Evolutionary conservation across 2,888 invertebrate genomes (phyloP).

Genomic region (Heteropelma amictum): DNA sequence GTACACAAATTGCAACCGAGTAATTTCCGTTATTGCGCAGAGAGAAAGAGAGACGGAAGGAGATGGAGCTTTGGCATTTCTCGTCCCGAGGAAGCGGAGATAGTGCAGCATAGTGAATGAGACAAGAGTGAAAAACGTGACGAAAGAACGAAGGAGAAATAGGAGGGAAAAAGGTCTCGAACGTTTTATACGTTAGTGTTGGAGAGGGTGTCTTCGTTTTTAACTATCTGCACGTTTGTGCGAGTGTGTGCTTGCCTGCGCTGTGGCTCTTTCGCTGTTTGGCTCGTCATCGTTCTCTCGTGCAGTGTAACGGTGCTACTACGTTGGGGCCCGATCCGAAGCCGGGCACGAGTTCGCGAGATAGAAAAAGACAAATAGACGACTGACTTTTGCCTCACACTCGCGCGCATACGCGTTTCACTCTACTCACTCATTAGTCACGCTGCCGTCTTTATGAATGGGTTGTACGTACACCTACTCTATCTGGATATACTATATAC

Average conservation of each 20-base stretch:
- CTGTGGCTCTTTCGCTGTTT: conserved; percentile 56
- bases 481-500: too few relatives aligned
- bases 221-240: not conserved
- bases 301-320: conserved; percentile 53
- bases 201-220: not conserved
- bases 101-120: conserved; percentile 46
- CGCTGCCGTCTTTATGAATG: conserved; percentile 74
- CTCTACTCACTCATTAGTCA: conserved; percentile 72
- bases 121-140: conserved; percentile 32
- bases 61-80: not conserved
- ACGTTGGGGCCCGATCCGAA: conserved; percentile 23
- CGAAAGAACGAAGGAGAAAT: conserved; percentile 46
- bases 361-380: conserved; percentile 18
- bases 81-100: conserved; percentile 8
- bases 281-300: conserved; percentile 63
- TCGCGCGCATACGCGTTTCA: conserved; percentile 60
- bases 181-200: conserved; percentile 19
- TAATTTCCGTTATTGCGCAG: conserved; percentile 29
- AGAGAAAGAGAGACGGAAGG: not conserved
- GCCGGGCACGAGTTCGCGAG: conserved; percentile 20
- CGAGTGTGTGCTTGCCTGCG: conserved; percentile 20
- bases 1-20: conserved; percentile 35
- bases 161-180: conserved; percentile 16
- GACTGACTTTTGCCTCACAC: conserved; percentile 38
- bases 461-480: conserved; percentile 58